phyloP scores from a whole-genome alignment of 1,140 invertebrate genomes.

The Drosophila athabasca region DNA sequence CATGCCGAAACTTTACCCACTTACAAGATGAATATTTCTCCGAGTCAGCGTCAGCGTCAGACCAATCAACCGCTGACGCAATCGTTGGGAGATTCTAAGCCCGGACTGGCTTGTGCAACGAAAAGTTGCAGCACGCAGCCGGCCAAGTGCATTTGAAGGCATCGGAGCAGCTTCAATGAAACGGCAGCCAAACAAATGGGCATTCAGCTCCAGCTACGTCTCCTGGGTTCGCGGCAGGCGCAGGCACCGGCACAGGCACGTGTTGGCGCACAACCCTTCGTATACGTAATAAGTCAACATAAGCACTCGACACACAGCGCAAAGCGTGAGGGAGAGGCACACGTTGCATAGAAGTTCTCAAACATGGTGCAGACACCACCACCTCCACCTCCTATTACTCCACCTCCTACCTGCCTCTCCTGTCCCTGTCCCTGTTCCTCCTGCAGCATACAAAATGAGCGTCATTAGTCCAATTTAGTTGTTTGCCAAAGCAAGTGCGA shows the following conservation, averaged over 20 bases:
- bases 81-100: constrained; percentile 12
- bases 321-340: background rate
- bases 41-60: constrained; percentile 16
- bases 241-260: constrained; percentile 51
- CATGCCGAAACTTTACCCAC: background rate
- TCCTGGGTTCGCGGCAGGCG: constrained; percentile 8
- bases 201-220: constrained; percentile 20
- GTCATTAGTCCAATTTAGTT: constrained; percentile 83
- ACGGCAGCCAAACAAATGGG: constrained; percentile 61
- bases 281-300: constrained; percentile 80
- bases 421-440: background rate
- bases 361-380: no score
- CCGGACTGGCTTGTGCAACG: constrained; percentile 8
- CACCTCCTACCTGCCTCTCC: no score
- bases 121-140: background rate
- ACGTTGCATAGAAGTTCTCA: constrained; percentile 54
- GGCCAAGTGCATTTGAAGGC: constrained; percentile 32
- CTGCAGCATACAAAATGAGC: constrained; percentile 78
- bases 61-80: constrained; percentile 16
- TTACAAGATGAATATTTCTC: constrained; percentile 10
- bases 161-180: constrained; percentile 34
- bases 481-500: constrained; percentile 82
- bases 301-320: constrained; percentile 43
- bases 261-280: constrained; percentile 65
- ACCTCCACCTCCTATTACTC: no score